Evolutionary conservation across 2,113 vertebrate species (phyloP).

Genomic region (Redunca redunca): DNA sequence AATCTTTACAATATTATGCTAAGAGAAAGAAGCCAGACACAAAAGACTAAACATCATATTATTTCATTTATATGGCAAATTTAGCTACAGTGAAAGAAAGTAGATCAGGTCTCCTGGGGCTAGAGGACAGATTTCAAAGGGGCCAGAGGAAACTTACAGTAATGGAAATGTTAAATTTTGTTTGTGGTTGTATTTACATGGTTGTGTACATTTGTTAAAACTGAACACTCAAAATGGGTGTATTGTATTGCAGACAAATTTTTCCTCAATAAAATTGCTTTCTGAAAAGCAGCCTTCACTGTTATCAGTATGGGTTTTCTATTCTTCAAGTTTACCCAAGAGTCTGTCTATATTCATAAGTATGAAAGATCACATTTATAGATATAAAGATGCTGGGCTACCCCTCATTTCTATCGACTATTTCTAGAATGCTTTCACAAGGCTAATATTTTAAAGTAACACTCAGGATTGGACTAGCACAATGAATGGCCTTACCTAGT

Average conservation of each 20-base stretch:
- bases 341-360: neutral
- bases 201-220: neutral
- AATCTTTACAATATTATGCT: neutral
- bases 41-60: neutral
- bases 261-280: constrained; percentile 13
- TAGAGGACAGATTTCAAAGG: neutral
- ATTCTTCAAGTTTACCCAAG: constrained; percentile 12
- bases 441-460: constrained; percentile 62
- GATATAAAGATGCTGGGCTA: constrained; percentile 36
- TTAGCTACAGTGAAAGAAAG: neutral
- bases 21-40: neutral
- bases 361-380: constrained; percentile 41
- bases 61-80: neutral
- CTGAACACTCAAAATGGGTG: neutral
- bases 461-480: constrained; percentile 56
- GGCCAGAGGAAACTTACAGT: neutral
- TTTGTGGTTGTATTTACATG: neutral
- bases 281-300: neutral
- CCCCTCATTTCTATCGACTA: constrained; percentile 36
- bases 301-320: neutral
- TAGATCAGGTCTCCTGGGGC: neutral
- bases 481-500: constrained; percentile 45
- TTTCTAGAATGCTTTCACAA: constrained; percentile 35
- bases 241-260: constrained; percentile 5
- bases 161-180: neutral